Conservation (phyloP, 53 echinoderm and acorn worm species). For the Apostichopus leukothele region DNA sequence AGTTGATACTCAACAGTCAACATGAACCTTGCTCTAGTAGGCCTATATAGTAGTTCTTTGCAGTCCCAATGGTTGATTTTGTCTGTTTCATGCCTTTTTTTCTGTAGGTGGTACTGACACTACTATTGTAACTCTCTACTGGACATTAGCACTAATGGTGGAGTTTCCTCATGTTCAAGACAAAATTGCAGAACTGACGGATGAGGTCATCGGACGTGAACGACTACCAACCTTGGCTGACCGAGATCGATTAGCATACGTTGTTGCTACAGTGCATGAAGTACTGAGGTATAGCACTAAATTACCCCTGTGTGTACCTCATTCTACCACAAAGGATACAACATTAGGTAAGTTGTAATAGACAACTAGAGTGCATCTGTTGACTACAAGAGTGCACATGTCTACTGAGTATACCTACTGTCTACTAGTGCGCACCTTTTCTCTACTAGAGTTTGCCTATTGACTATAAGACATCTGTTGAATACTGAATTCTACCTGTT, state of each 20-base stretch:
- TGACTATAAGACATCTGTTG: too few relatives aligned
- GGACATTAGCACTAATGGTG: slow-evolving; percentile 44
- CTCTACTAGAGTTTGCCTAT: too few relatives aligned
- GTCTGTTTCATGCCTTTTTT: neutral
- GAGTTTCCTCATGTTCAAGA: slow-evolving; percentile 59
- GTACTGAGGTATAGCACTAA: slow-evolving; percentile 51
- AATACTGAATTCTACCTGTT: too few relatives aligned
- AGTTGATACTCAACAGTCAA: too few relatives aligned
- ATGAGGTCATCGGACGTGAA: slow-evolving; percentile 62
- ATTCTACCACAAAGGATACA: slow-evolving; percentile 51
- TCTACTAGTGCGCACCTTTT: too few relatives aligned
- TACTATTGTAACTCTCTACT: slow-evolving; percentile 55
- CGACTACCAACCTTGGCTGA: slow-evolving; percentile 53
- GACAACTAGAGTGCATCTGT: too few relatives aligned
- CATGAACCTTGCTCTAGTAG: too few relatives aligned
- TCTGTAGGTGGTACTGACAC: slow-evolving; percentile 65
- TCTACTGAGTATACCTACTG: too few relatives aligned
- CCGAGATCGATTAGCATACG: slow-evolving; percentile 55
- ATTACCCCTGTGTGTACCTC: slow-evolving; percentile 56
- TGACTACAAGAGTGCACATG: too few relatives aligned
- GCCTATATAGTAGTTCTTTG: too few relatives aligned
- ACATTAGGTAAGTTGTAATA: slow-evolving; percentile 35
- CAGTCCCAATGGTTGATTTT: too few relatives aligned
- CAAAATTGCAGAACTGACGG: slow-evolving; percentile 62
- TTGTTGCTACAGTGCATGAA: slow-evolving; percentile 59